These are phyloP conservation scores for Mungos mungo DNA, from an alignment of 2,113 vertebrate genomes.

Conservation along the genomic window DNA sequence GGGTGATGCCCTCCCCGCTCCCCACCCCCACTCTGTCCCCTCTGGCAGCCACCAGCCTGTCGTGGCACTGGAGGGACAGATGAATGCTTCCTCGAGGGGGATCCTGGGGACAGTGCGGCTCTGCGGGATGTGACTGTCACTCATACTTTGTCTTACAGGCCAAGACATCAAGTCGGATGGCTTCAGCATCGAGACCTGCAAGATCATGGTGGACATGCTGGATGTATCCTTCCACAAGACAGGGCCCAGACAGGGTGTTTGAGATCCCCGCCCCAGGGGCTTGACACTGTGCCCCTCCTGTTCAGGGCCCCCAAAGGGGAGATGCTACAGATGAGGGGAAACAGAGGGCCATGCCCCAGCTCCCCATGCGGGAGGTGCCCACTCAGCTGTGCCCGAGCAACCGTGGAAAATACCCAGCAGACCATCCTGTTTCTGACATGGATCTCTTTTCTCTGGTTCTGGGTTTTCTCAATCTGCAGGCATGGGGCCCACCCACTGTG, in stretches of 20 bases:
- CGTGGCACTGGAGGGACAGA: not conserved
- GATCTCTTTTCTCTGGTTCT: not conserved
- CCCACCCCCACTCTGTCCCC: not conserved
- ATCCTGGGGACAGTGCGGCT: fast-evolving
- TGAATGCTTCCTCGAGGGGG: fast-evolving
- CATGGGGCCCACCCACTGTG: fast-evolving
- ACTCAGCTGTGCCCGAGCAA: not conserved
- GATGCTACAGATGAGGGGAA: not conserved
- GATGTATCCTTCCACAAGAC: constrained; percentile 90
- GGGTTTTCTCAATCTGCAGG: not conserved
- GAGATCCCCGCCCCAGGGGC: not conserved
- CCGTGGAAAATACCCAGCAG: not conserved
- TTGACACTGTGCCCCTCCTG: fast-evolving
- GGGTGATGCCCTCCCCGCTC: no score
- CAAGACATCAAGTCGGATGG: constrained; percentile 94
- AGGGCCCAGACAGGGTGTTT: fast-evolving
- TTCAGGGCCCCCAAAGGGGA: not conserved
- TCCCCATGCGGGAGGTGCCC: not conserved
- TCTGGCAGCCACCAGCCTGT: not conserved
- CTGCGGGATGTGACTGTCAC: not conserved
- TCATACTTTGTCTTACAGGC: constrained; percentile 82
- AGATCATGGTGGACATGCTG: constrained; percentile 92
- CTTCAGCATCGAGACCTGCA: constrained; percentile 92
- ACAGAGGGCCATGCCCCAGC: not conserved
- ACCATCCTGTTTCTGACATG: fast-evolving